Evolutionary conservation across 2,113 vertebrate genomes (phyloP), one percentile per base, ranked within the genome.

Genomic region (Pachyramphus minor): DNA sequence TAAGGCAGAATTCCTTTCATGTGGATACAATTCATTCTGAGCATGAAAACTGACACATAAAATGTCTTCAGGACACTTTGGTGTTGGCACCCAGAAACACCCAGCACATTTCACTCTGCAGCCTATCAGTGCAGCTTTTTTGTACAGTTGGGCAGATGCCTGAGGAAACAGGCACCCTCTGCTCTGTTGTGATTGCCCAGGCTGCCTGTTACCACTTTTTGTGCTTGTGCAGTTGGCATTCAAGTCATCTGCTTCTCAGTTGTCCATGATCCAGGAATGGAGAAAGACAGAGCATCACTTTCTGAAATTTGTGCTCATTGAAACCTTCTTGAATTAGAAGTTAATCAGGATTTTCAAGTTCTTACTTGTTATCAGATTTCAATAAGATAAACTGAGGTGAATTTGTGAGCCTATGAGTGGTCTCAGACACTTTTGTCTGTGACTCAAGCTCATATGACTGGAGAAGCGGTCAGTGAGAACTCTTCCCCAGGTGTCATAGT

Each of bases 161-260:
- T 55, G n/a, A 42, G 78, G 33, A 71, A 71, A 50, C 0, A 0
- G 59, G 13, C 11, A 11, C 15, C 12, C 20, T 76, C 45, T 1
- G 3, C 14, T 6, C 42, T 55, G 8, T 1, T 49, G 33, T 11
- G n/a, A 17, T 45, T 6, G 4, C n/a, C 13, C 37, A 41, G 42
- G 42, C 22, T 60, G 45, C 28, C 17, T 53, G 9, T 44, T 53
- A 8, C 41, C 52, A 45, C 42, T 64, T 47, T 15, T 6, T 33
- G 11, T 50, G n/a, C 56, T 79, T 42, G 11, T 55, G 69, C n/a
- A 45, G 8, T 8, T 45, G 64, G 14, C 50, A 58, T 27, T 81
- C 31, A 21, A 22, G 39, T n/a, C 31, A 56, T 39, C 44, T 53
- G 15, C 42, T 79, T 79, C 76, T 86, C 37, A 37, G 11, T 37